Conservation (phyloP, 2,888 invertebrate species). For the Lysandra coridon region DNA sequence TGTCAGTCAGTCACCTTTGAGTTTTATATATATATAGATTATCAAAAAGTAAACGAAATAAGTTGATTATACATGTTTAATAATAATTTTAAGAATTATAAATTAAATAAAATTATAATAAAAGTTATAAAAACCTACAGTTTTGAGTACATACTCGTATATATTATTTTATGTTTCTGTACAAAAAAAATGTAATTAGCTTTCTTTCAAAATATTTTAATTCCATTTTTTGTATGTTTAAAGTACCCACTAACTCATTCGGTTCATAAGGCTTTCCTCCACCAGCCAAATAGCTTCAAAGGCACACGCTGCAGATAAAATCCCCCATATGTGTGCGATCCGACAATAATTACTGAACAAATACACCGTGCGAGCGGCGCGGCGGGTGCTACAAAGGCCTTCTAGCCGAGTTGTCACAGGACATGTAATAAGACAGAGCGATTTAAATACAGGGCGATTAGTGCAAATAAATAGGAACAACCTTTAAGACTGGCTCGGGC, state of each 20-base stretch:
- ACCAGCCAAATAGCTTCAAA: background rate
- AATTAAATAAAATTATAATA: no score
- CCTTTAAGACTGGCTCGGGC: background rate
- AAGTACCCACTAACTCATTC: background rate
- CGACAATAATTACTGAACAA: conserved; percentile 44
- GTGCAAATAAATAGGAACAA: background rate
- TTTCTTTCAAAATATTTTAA: no score
- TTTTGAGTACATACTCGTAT: no score
- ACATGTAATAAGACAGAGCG: conserved; percentile 47
- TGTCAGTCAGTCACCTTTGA: no score
- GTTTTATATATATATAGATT: no score
- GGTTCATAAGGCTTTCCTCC: background rate
- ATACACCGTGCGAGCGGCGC: conserved; percentile 41
- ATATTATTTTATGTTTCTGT: no score
- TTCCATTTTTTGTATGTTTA: background rate
- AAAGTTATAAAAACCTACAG: no score
- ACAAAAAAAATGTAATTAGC: no score
- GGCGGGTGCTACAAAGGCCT: conserved; percentile 44
- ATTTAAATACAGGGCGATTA: conserved; percentile 18
- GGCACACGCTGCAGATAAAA: background rate
- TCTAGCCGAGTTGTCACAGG: conserved; percentile 53
- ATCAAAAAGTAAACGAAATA: no score
- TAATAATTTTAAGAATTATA: no score
- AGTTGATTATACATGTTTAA: no score
- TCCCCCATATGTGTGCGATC: conserved; percentile 37